Conservation (phyloP, 2,888 invertebrate genomes). For the Dicycla oo region DNA sequence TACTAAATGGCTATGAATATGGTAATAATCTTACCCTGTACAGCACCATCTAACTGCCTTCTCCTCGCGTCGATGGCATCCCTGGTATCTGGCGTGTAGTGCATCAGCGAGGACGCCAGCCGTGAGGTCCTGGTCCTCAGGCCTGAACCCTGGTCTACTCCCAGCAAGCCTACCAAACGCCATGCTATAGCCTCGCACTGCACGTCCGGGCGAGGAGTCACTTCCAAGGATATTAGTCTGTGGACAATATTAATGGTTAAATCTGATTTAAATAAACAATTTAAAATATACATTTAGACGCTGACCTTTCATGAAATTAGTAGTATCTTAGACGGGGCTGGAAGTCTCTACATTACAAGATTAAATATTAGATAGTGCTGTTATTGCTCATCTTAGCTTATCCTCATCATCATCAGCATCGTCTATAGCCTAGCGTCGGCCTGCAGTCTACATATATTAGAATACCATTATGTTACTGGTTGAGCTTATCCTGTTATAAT, state of each 20-base stretch:
- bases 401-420: not conserved
- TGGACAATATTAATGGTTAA: conserved; percentile 11
- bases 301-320: not conserved
- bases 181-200: conserved; percentile 95
- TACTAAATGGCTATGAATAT: not conserved
- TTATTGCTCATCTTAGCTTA: not conserved
- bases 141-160: conserved; percentile 90
- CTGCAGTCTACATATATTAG: too few relatives aligned
- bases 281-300: too few relatives aligned
- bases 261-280: not conserved
- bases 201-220: conserved; percentile 92
- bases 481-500: not conserved
- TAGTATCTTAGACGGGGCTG: not conserved
- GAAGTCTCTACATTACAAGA: not conserved
- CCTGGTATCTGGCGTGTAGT: conserved; percentile 92
- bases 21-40: conserved; percentile 91
- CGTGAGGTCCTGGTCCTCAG: conserved; percentile 91
- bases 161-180: conserved; percentile 95
- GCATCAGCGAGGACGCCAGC: conserved; percentile 90
- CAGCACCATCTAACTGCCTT: conserved; percentile 95
- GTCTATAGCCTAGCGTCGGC: too few relatives aligned
- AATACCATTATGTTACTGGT: not conserved
- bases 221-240: conserved; percentile 84
- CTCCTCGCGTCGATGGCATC: conserved; percentile 92
- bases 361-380: not conserved